Evolutionary conservation across 2,113 vertebrate species (phyloP).

Genomic region (Rutilus rutilus): DNA sequence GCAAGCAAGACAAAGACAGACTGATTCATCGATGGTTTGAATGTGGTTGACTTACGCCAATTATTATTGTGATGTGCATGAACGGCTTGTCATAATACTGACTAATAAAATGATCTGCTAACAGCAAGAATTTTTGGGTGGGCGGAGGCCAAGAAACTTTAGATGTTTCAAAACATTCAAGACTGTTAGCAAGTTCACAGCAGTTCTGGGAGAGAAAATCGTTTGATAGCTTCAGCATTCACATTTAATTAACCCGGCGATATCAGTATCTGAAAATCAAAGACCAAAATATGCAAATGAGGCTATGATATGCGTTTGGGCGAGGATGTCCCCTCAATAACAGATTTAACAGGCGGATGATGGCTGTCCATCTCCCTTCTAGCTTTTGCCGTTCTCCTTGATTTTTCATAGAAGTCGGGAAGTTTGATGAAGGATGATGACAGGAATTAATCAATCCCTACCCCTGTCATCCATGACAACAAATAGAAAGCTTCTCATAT

Average conservation of each 20-base stretch:
- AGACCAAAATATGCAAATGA: conserved; percentile 55
- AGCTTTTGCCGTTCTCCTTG: conserved; percentile 8
- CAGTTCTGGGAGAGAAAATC: background rate
- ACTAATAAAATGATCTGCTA: conserved; percentile 6
- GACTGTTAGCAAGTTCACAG: conserved; percentile 26
- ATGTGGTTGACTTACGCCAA: background rate
- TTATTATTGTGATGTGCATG: conserved; percentile 5
- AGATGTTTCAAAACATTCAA: conserved; percentile 14
- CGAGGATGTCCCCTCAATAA: conserved; percentile 11
- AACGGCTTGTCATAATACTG: background rate
- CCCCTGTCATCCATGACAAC: conserved; percentile 35
- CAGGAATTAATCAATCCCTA: conserved; percentile 50
- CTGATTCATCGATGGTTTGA: conserved; percentile 15
- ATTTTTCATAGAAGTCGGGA: conserved; percentile 20
- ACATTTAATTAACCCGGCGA: conserved; percentile 51
- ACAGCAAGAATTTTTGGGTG: background rate
- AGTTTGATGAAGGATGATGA: conserved; percentile 33
- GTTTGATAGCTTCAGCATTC: conserved; percentile 49
- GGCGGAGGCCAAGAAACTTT: background rate
- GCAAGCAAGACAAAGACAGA: background rate
- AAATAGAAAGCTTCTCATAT: conserved; percentile 41
- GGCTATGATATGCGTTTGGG: conserved; percentile 29
- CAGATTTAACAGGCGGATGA: conserved; percentile 39
- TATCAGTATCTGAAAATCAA: conserved; percentile 52
- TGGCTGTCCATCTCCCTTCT: conserved; percentile 38